Percentiles rank a stretch among this genome's conserved stretches.
Evolutionary conservation across 2,797 vertebrate genomes (phyloP).

Genomic region (Gambelia wislizenii): DNA sequence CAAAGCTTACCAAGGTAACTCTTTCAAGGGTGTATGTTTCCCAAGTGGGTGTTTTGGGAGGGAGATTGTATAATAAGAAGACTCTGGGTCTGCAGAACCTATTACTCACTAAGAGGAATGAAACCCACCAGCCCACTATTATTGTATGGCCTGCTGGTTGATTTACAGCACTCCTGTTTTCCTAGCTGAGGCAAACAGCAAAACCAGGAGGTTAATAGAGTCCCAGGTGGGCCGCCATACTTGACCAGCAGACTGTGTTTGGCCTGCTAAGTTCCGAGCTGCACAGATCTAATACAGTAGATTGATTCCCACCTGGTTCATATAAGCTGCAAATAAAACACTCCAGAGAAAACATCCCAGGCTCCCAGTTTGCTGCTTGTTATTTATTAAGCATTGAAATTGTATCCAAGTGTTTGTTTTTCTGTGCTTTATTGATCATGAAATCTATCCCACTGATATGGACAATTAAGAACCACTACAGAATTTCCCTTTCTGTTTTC

Average conservation of each 20-base stretch:
- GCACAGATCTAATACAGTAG: neutral
- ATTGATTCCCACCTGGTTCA: neutral
- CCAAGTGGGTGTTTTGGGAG: neutral
- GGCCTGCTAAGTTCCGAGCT: neutral
- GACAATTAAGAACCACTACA: neutral
- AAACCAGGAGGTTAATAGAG: neutral
- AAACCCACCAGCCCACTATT: neutral
- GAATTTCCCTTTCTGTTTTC: slow-evolving; percentile 26
- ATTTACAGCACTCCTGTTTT: neutral
- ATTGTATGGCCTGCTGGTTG: neutral
- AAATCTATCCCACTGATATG: neutral
- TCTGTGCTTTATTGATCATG: neutral
- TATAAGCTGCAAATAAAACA: neutral
- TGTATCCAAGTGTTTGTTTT: neutral
- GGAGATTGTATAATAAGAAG: neutral
- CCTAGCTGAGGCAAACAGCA: neutral
- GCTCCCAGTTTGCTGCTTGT: neutral
- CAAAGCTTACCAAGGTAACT: neutral
- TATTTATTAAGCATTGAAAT: neutral
- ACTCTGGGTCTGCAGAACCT: neutral
- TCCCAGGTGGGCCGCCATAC: neutral
- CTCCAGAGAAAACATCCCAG: neutral
- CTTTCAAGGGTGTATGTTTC: neutral
- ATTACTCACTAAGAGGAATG: neutral
- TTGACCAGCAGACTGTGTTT: neutral